phyloP scores from a whole-genome alignment of 2,888 invertebrate species.

The Branchipolynoe longqiensis region DNA sequence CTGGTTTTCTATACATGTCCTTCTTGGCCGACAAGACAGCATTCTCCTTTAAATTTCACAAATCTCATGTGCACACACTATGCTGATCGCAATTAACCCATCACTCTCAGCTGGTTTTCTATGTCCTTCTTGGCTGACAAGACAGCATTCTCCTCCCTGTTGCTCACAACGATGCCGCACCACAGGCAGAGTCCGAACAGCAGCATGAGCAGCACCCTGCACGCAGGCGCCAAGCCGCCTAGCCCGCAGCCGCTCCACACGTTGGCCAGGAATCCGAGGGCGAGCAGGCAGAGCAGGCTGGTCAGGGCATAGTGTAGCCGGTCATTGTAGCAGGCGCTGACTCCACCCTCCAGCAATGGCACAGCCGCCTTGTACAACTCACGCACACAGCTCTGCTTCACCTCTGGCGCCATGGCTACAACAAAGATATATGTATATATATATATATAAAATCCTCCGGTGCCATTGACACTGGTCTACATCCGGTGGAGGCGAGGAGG shows the following conservation, averaged over 20 bases:
- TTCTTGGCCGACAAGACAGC: too few relatives aligned
- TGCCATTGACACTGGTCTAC: too few relatives aligned
- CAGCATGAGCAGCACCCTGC: conserved; percentile 22
- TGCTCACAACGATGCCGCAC: conserved; percentile 57
- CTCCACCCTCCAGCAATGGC: conserved; percentile 3
- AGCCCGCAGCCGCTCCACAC: conserved; percentile 18
- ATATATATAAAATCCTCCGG: too few relatives aligned
- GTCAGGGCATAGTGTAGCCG: conserved; percentile 48
- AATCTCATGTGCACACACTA: too few relatives aligned
- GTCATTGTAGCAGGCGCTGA: not conserved
- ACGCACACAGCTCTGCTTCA: not conserved
- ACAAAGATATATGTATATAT: too few relatives aligned
- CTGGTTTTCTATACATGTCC: too few relatives aligned
- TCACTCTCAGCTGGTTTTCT: conserved; percentile 58
- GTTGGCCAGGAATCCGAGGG: conserved; percentile 54
- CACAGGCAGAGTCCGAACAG: conserved; percentile 59
- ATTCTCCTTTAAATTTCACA: too few relatives aligned
- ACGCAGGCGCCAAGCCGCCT: not conserved
- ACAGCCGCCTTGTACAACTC: conserved; percentile 32
- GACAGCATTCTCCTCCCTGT: conserved; percentile 59
- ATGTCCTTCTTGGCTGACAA: conserved; percentile 63
- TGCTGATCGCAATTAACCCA: too few relatives aligned
- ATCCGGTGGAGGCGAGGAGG: too few relatives aligned
- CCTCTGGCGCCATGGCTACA: conserved; percentile 36
- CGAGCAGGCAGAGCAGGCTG: conserved; percentile 48